Base-by-base conservation (phyloP, 1,140 invertebrate species). In the Zeugodacus cucurbitae region DNA sequence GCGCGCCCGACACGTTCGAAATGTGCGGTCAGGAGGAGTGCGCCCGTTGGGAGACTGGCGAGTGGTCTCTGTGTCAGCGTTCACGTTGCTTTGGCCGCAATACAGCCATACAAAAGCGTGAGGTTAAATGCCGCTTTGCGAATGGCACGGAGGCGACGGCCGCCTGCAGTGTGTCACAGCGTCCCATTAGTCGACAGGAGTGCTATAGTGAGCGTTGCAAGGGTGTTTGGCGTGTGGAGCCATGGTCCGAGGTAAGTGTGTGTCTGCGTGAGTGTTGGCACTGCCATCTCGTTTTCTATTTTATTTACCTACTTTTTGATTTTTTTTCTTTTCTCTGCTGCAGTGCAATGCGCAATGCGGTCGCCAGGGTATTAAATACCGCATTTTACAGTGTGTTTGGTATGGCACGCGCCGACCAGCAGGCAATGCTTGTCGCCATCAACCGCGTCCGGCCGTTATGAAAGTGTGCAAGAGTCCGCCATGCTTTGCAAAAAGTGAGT, bases 331-430 rank as follows among this genome's bases (percentile, higher is more conserved):
- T 54, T 54, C 26, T 78, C 0, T 54, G 17, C 70, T 87, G 70
- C 90, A 98, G 97, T 98, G 97, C 92, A 95, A 96, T 89, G 97
- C 96, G 70, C 93, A 95, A 6, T 98, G 97, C 91, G 95, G 95
- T 34, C 90, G 91, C 1, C 93, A 95, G 57, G 97, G 97, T 2
- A 95, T 97, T 70, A 97, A 97, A 93, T 97, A 97, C 91, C 95
- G 97, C 90, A 96, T 97, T 90, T 94, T 98, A 58, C 96, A 97
- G 90, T 98, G 98, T 93, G 97, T 98, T 85, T 98, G 97, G 97
- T 96, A 95, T 90, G 96, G 96, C 59, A 96, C 96, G 26, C 96
- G 96, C 90, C 95, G 96, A 90, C 95, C 97, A 37, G 97, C 97
- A 11, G 97, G 96, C 22, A 96, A 96, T 90, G 96, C 96, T 29